Evolutionary conservation across 1,140 invertebrate genomes (phyloP).

Genomic region (Meloidogyne exigua): DNA sequence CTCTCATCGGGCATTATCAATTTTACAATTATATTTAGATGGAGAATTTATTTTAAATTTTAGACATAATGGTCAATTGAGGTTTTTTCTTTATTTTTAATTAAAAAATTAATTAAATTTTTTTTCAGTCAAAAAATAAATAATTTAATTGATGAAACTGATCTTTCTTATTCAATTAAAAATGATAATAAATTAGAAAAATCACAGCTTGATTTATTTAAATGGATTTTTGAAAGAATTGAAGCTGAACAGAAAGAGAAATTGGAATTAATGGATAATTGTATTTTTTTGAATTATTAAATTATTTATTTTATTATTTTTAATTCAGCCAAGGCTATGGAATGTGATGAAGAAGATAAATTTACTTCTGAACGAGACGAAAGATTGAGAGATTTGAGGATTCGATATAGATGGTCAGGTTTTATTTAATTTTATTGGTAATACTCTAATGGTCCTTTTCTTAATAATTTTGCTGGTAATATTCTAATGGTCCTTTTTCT

Average conservation of each 20-base stretch:
- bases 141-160: neutral
- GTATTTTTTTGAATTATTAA: neutral
- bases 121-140: constrained; percentile 5
- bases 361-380: neutral
- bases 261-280: neutral
- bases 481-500: too few species aligned
- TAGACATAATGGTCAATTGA: neutral
- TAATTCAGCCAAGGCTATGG: neutral
- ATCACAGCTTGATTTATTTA: constrained; percentile 2
- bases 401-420: constrained; percentile 24
- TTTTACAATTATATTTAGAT: constrained; percentile 33
- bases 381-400: constrained; percentile 3
- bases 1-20: constrained; percentile 28
- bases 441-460: too few species aligned
- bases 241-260: neutral
- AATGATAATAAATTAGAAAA: neutral
- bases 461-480: too few species aligned
- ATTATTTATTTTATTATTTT: neutral
- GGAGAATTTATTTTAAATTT: neutral
- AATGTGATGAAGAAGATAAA: neutral
- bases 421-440: neutral
- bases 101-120: too few species aligned
- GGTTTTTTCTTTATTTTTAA: too few species aligned
- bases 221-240: constrained; percentile 23
- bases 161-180: neutral